Conservation (phyloP, 30 jellyfish, hydroid and myxozoan genomes). For the Cassiopea andromeda region DNA sequence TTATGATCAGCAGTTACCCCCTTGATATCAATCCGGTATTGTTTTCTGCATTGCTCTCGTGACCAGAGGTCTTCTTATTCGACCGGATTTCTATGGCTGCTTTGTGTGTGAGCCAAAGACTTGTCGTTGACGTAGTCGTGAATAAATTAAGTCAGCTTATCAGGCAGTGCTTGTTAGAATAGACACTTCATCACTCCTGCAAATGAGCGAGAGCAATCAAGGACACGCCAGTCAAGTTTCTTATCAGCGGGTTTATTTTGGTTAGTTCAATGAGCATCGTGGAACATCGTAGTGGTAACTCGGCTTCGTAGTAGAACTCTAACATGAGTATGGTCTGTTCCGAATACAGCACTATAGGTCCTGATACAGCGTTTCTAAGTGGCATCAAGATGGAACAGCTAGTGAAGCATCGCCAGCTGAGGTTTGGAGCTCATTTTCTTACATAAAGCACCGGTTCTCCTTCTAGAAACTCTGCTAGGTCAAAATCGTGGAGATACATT, state of each 20-base stretch:
- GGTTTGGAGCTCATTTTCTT: slow-evolving; percentile 12
- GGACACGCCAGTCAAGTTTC: not conserved
- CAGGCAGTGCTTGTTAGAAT: slow-evolving; percentile 5
- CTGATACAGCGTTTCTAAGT: not conserved
- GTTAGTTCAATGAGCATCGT: slow-evolving; percentile 10
- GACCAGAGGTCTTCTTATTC: slow-evolving; percentile 49
- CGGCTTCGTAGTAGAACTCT: too few relatives aligned
- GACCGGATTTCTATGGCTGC: slow-evolving; percentile 42
- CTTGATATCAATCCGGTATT: not conserved
- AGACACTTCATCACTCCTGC: slow-evolving; percentile 45
- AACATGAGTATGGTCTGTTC: not conserved
- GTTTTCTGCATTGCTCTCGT: slow-evolving; percentile 30
- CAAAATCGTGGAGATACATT: not conserved
- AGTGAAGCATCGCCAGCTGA: not conserved
- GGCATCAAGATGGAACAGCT: not conserved
- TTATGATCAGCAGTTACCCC: not conserved
- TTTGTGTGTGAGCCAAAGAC: slow-evolving; percentile 42
- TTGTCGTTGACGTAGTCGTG: slow-evolving; percentile 51
- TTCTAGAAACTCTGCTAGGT: not conserved
- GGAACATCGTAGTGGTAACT: not conserved
- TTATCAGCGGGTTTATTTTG: slow-evolving; percentile 31
- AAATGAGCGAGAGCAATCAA: slow-evolving; percentile 38
- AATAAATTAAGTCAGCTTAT: slow-evolving; percentile 6
- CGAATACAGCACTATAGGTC: not conserved
- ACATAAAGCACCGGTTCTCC: not conserved